Evolutionary conservation across 2,888 invertebrate species (phyloP), one percentile per base, ranked within the genome.

Genomic region (Choristoneura rosaceana): DNA sequence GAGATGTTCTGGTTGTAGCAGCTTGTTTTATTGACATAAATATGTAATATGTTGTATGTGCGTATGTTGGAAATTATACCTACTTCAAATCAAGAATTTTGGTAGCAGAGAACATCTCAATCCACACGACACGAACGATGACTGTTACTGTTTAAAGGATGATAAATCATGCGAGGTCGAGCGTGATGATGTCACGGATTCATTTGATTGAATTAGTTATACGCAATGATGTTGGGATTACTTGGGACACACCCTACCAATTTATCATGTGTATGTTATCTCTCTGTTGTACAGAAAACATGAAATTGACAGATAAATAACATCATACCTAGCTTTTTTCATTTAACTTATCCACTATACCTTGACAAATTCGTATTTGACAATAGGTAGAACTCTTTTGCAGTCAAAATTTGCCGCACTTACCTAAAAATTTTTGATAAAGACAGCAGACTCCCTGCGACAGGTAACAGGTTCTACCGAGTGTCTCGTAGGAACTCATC

Each of bases 101-200:
- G 4, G 2, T n/a, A 14, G n/a, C 47, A 7, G 4, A 47, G n/a
- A 52, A 52, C 52, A 52, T 17, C 52, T 34, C 59, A n/a, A 59
- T 34, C n/a, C 38, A 34, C 34, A 38, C 33, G 5, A n/a, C 25
- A 25, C 25, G 25, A 25, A 25, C 4, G 15, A 59, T n/a, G n/a
- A 38, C 33, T n/a, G 0, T 14, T 63, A 14, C 45, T 14, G 15
- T 47, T 50, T n/a, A 14, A 50, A 47, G 34, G 47, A 50, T n/a
- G 25, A 50, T 47, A 63, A 34, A 38, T 64, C 34, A 50, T 64
- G 34, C 47, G 50, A 64, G 50, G 64, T 50, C 64, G 64, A 33
- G 64, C 64, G 64, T 9, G 64, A 50, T 64, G 64, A 64, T 64
- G 50, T 64, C 64, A 64, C 5, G 15, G 50, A 47, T 33, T 64